Percentiles rank a stretch among this genome's conserved stretches.
phyloP scores from a whole-genome alignment of 2,113 vertebrate species.

The Forbesichthys papilliferus region DNA sequence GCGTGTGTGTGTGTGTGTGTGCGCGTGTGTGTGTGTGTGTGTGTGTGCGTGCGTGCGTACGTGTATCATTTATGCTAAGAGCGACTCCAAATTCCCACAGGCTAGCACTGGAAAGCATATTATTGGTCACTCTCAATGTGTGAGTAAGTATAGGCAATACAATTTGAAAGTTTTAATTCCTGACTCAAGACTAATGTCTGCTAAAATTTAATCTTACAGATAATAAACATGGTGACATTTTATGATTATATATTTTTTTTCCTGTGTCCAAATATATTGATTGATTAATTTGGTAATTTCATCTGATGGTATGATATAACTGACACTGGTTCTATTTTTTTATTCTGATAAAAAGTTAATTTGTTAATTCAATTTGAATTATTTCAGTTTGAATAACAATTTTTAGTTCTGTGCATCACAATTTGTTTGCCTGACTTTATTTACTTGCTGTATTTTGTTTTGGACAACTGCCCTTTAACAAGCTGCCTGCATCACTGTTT shows the following conservation, averaged over 20 bases:
- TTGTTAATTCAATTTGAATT: constrained; percentile 28
- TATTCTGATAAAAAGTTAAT: constrained; percentile 8
- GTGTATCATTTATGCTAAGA: no score
- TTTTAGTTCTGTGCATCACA: constrained; percentile 9
- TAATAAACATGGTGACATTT: constrained; percentile 1
- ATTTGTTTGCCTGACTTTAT: constrained; percentile 26
- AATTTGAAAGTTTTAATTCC: neutral
- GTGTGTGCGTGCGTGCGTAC: neutral
- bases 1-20: constrained; percentile 11
- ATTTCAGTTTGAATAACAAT: constrained; percentile 37
- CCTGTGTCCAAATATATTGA: constrained; percentile 30
- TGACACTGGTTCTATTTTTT: neutral
- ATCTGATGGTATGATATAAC: constrained; percentile 10
- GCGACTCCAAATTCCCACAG: neutral
- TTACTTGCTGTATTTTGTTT: constrained; percentile 64
- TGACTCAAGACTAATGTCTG: neutral
- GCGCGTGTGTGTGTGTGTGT: constrained; percentile 10
- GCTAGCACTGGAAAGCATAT: constrained; percentile 18
- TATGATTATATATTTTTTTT: neutral
- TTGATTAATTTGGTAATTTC: constrained; percentile 2
- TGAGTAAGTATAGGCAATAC: neutral
- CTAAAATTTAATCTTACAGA: constrained; percentile 28
- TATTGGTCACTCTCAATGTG: constrained; percentile 29
- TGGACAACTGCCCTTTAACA: constrained; percentile 54
- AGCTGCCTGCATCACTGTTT: constrained; percentile 71